Base-by-base conservation (phyloP, 1,140 invertebrate species). In the Cylas formicarius region DNA sequence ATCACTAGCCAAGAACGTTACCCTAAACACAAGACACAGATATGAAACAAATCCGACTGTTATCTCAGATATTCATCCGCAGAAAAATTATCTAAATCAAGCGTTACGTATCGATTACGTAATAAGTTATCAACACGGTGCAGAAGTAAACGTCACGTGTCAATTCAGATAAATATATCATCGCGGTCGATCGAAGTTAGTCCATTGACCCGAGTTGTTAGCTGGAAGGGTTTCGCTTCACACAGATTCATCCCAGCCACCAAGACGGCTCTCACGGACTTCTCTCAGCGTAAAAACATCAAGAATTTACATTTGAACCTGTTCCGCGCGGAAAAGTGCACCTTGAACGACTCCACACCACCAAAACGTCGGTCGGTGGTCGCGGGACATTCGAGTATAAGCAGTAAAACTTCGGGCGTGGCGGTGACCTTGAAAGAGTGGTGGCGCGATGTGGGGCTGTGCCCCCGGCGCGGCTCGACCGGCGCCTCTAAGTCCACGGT, bases 371-470 rank as follows among this genome's bases (percentile, higher is more conserved):
- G 31, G 38, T 34, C 16, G 16, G 28, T 31, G 26, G 36, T 29
- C 28, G 32, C 27, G 19, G 33, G 34, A 34, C 44, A 37, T 32
- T 38, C 44, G 37, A 52, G 53, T 46, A 51, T 59, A 28, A 49
- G 56, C 36, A 57, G 48, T 31, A 65, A 63, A 48, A 59, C 60
- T 39, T 58, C 57, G 24, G 59, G 60, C 42, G 62, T 66, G 55
- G 60, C 63, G 53, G 62, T 66, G 57, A 61, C 58, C 32, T 50
- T 66, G 37, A 66, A 66, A 55, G 56, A 62, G 61, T 65, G 62
- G 63, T 66, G 63, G 63, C 61, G 62, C 51, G 63, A 66, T 66
- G 63, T 62, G 61, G 63, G 62, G 60, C 60, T 65, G 34, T 66
- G 63, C 55, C 60, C 62, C 58, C 34, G 46, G 54, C 57, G 56